These are phyloP conservation scores for Acleris laterana DNA, from an alignment of 2,888 invertebrate genomes.

Conservation along the genomic window DNA sequence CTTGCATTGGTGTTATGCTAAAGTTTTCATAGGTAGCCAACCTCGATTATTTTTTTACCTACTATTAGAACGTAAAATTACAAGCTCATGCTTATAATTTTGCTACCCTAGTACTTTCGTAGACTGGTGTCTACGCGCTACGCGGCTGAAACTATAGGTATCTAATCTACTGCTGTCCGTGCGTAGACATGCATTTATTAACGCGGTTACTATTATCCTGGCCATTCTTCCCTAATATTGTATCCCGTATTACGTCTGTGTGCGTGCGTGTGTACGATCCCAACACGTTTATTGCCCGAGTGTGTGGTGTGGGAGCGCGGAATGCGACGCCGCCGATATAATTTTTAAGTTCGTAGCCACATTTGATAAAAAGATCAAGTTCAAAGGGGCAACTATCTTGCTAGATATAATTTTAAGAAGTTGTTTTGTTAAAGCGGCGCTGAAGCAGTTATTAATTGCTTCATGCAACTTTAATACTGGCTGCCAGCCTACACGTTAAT, in stretches of 20 bases:
- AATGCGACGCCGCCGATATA: constrained; percentile 74
- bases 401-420: constrained; percentile 52
- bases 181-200: not conserved
- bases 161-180: too few relatives aligned
- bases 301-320: constrained; percentile 63
- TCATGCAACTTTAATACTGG: constrained; percentile 27
- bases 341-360: constrained; percentile 65
- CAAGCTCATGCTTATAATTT: not conserved
- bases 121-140: not conserved
- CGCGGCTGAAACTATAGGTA: not conserved
- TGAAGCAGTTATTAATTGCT: constrained; percentile 29
- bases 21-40: not conserved
- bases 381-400: constrained; percentile 68
- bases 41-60: too few relatives aligned
- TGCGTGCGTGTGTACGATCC: constrained; percentile 42
- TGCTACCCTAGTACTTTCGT: too few relatives aligned
- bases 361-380: constrained; percentile 82
- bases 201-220: not conserved
- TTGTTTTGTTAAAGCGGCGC: constrained; percentile 19
- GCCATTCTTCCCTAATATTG: constrained; percentile 22
- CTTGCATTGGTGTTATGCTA: constrained; percentile 1
- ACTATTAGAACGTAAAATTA: not conserved
- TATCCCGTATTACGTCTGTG: constrained; percentile 21
- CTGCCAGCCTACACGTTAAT: constrained; percentile 25
- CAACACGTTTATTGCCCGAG: constrained; percentile 41